Evolutionary conservation across 2,113 vertebrate species (phyloP), one percentile per base, ranked within the genome.

Genomic region (Malurus melanocephalus): DNA sequence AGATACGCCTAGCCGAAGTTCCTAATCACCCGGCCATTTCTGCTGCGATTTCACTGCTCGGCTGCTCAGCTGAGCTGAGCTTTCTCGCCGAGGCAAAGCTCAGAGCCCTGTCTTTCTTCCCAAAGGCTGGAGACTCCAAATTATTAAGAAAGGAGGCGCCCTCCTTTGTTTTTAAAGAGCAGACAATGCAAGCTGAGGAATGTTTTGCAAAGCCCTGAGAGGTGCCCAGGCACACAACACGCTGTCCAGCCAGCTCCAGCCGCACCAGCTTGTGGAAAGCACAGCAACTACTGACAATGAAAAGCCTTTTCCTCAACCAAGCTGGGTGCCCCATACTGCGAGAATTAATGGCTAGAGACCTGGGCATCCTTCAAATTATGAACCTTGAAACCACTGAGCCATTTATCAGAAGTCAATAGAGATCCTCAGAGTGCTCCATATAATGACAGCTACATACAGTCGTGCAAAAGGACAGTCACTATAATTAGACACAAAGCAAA

Each of bases 401-500:
- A 97, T 97, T 98, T 97, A 98, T 97, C 97, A 97, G 96, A 97
- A 98, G 97, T 98, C 97, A 98, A 97, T 98, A 97, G 97, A 97
- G 97, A 97, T 96, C 94, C 97, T 97, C 95, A 96, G 96, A 97
- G 97, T 97, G 97, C 97, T 97, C 96, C 96, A 95, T 97, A 97
- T 98, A 98, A 98, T 98, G 97, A 98, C 98, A 98, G 97, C 97
- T 96, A 97, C 97, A 97, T 95, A 97, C 97, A 97, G 97, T 97
- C 92, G 97, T 96, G 97, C 97, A 98, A 98, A 98, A 98, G 97
- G 97, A 97, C 97, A 98, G 97, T 97, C 98, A 97, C 97, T 97
- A 97, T 97, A 98, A 98, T 98, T 98, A 97, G 96, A 97, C 97
- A 97, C 97, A 98, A 98, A 98, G 98, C 98, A 98, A 98, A 99